Base-by-base conservation (phyloP, 2,113 vertebrate species). In the Agapornis roseicollis region DNA sequence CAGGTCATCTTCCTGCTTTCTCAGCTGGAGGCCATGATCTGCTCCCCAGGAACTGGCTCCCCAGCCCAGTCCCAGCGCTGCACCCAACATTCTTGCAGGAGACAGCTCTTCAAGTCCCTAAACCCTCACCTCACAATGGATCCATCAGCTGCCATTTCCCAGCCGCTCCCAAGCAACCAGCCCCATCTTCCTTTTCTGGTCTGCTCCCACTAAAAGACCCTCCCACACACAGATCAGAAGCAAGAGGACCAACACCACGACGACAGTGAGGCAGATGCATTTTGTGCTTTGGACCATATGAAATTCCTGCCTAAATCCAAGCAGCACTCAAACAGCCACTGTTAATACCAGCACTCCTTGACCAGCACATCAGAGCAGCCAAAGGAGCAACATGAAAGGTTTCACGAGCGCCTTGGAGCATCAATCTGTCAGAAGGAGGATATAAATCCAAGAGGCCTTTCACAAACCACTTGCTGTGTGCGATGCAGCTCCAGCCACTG, bases 371-470 rank as follows among this genome's bases (percentile, higher is more conserved):
- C 22, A 70, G n/a, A 78, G 55, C 69, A 80, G 58, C 71, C 44
- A 71, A 88, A 92, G 49, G 42, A 85, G 22, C 42, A 77, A 58
- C 64, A 31, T 22, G 31, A 80, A 85, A 82, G 42, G n/a, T 70
- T 90, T 88, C 74, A 64, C 0, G 0, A 85, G 79, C 0, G 0
- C 47, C 65, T 80, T 1, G 1, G 31, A 15, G 1, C 65, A 84
- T 79, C 65, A 27, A 0, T 81, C 89, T 96, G 73, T 41, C 0
- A 0, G 31, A 82, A 91, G 35, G 19, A 77, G 41, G 42, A 58
- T 9, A 77, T 69, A 73, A 90, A 88, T 61, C 63, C 5, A 0
- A 13, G 8, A 77, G 31, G 64, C 55, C 76, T 86, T 88, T 72
- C 89, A 76, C 4, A 1, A 85, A 53, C 50, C 53, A 52, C 85